Percentiles rank a stretch among this genome's conserved stretches.
Conservation (phyloP, 2,888 invertebrate genomes). For the Smittia sp. region DNA sequence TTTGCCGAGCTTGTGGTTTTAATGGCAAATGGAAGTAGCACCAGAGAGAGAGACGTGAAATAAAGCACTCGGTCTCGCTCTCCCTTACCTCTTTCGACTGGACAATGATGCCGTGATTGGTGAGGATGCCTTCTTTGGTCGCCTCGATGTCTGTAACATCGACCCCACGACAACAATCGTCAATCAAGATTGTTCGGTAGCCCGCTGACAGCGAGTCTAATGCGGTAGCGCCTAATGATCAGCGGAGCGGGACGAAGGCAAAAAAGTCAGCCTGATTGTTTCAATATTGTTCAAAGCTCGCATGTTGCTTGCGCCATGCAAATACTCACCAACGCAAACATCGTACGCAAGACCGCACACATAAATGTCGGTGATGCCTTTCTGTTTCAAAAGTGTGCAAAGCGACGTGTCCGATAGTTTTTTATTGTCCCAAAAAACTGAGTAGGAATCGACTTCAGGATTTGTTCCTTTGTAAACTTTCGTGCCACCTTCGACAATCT, state of each 20-base stretch:
- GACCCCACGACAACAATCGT: constrained; percentile 89
- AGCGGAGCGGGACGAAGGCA: neutral
- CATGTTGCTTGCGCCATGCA: neutral
- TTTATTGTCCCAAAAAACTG: constrained; percentile 98
- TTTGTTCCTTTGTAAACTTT: constrained; percentile 90
- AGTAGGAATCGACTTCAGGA: constrained; percentile 94
- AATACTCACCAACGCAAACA: constrained; percentile 77
- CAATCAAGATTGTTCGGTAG: constrained; percentile 82
- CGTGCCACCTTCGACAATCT: constrained; percentile 71
- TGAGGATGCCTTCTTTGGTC: constrained; percentile 72
- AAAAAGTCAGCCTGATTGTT: constrained; percentile 28
- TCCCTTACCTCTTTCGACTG: constrained; percentile 66
- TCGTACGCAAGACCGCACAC: constrained; percentile 94
- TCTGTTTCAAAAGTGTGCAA: constrained; percentile 72
- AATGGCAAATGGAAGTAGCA: neutral
- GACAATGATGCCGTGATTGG: constrained; percentile 77
- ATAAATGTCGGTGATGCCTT: constrained; percentile 86
- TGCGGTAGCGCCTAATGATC: constrained; percentile 71
- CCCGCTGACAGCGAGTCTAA: constrained; percentile 87
- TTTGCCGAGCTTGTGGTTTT: constrained; percentile 18
- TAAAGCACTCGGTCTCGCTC: neutral
- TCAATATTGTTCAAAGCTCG: neutral
- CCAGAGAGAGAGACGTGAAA: neutral
- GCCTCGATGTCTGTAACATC: constrained; percentile 79
- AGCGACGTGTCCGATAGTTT: constrained; percentile 84